Evolutionary conservation across 2,113 vertebrate genomes (phyloP).

Genomic region (Ophthalmolycus amberensis): DNA sequence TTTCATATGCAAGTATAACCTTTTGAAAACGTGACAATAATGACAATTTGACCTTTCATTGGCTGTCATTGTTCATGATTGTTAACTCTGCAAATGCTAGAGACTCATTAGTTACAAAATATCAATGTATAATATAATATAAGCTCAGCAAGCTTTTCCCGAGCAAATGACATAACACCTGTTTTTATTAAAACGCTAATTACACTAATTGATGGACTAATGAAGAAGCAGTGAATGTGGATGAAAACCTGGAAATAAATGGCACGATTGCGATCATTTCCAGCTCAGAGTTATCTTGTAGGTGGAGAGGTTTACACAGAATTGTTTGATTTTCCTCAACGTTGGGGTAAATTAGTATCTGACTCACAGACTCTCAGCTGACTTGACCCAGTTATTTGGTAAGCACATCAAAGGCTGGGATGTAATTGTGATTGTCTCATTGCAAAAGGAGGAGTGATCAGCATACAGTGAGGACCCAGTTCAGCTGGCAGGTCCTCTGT

Average conservation of each 20-base stretch:
- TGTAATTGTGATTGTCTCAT: constrained; percentile 60
- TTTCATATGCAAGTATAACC: background rate
- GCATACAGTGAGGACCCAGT: constrained; percentile 10
- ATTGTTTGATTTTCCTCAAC: constrained; percentile 49
- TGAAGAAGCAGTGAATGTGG: constrained; percentile 5
- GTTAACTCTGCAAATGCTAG: background rate
- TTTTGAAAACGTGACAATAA: background rate
- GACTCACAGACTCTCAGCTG: constrained; percentile 62
- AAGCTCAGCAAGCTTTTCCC: background rate
- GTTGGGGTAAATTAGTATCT: constrained; percentile 55
- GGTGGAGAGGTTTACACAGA: constrained; percentile 26
- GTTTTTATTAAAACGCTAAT: background rate
- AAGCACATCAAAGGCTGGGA: constrained; percentile 60
- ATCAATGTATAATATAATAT: background rate
- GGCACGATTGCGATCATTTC: background rate
- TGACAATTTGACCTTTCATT: background rate
- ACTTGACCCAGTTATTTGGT: constrained; percentile 66
- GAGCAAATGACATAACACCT: background rate
- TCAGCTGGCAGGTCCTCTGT: constrained; percentile 24
- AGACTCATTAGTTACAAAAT: background rate
- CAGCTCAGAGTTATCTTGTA: constrained; percentile 1
- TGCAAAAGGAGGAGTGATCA: constrained; percentile 39
- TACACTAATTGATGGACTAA: background rate
- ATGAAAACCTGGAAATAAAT: constrained; percentile 13
- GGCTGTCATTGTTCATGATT: background rate